Conservation (phyloP, 2,113 vertebrate genomes). For the Suncus etruscus region DNA sequence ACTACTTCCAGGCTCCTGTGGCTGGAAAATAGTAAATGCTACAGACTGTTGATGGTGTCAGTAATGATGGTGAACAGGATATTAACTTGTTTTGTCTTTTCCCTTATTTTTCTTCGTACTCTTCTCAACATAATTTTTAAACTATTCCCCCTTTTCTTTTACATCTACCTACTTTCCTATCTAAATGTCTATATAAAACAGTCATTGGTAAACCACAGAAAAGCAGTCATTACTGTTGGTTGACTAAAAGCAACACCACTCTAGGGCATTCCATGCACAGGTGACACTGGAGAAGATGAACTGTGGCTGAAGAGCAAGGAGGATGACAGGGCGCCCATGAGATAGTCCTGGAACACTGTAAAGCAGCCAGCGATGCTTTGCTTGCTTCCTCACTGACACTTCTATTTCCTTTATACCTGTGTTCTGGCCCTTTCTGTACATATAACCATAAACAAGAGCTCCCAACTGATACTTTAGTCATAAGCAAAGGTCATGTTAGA, state of each 20-base stretch:
- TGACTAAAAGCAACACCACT: background rate
- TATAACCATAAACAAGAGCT: background rate
- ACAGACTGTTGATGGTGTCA: background rate
- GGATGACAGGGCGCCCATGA: background rate
- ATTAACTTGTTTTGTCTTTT: background rate
- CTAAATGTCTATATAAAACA: background rate
- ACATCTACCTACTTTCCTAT: background rate
- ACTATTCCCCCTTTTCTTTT: background rate
- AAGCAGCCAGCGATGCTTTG: background rate
- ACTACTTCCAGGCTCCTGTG: background rate
- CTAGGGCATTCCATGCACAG: background rate
- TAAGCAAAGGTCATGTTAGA: background rate
- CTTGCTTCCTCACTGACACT: background rate
- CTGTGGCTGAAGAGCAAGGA: background rate
- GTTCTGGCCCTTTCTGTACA: background rate
- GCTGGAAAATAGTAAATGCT: background rate
- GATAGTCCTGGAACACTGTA: background rate
- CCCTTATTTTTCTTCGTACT: constrained; percentile 13
- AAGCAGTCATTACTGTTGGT: background rate
- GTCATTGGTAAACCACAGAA: background rate
- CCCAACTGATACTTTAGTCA: background rate
- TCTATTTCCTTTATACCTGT: background rate
- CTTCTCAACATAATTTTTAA: background rate
- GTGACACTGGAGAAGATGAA: background rate
- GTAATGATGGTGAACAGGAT: background rate